Conservation (phyloP, 2,113 vertebrate genomes). For the Triplophysa dalaica region DNA sequence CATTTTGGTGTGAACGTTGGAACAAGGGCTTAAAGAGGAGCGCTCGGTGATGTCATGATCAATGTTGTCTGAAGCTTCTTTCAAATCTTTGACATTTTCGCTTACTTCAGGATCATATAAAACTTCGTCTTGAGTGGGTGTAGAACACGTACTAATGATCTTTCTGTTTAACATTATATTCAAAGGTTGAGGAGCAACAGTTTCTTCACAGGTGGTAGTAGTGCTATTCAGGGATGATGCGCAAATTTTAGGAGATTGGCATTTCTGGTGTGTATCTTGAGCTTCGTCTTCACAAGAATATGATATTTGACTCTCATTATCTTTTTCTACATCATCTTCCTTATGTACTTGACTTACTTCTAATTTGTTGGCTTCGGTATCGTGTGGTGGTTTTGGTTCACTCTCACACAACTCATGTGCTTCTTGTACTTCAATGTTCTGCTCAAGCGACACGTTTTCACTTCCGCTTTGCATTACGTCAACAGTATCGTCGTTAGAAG, state of each 20-base stretch:
- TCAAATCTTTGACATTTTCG: neutral
- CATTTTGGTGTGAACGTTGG: neutral
- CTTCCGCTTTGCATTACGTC: neutral
- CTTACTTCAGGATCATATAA: constrained; percentile 9
- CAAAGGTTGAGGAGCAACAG: neutral
- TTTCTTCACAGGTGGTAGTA: neutral
- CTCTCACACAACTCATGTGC: neutral
- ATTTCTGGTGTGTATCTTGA: constrained; percentile 37
- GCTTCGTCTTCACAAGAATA: constrained; percentile 16
- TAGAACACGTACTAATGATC: constrained; percentile 36
- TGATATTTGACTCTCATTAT: neutral
- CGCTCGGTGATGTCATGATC: neutral
- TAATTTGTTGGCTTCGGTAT: neutral
- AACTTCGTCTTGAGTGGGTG: constrained; percentile 47
- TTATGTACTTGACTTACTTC: neutral
- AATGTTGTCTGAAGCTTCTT: constrained; percentile 9
- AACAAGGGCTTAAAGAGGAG: neutral
- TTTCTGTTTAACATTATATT: constrained; percentile 2
- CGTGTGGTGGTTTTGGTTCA: neutral
- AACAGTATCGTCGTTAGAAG: constrained; percentile 1
- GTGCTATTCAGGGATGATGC: constrained; percentile 45
- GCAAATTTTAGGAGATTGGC: constrained; percentile 54
- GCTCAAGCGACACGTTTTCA: constrained; percentile 4
- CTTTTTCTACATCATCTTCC: neutral
- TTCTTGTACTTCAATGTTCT: neutral